Base-by-base conservation (phyloP, 2,797 vertebrate genomes). In the Sebastes diploproa region DNA sequence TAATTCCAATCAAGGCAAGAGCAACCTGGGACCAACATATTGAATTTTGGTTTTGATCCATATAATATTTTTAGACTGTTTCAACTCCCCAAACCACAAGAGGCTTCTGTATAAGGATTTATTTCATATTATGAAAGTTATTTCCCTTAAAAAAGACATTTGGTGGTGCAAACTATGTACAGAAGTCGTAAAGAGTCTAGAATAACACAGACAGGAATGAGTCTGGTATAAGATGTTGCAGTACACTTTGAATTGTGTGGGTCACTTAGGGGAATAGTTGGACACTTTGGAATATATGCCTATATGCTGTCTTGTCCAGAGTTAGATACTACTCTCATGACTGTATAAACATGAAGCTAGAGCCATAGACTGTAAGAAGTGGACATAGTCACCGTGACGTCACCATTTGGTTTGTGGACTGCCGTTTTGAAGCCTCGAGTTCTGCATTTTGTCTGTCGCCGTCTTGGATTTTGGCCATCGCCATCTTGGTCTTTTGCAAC, bases 71-170 rank as follows among this genome's bases (percentile, higher is more conserved):
- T 1, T 12, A 20, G 61, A 67, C 10, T 23, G 18, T 52, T 77
- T 80, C 4, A n/a, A 60, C 23, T 81, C 29, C 25, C 29, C 1
- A 59, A 75, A 30, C 61, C 61, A 71, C n/a, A 73, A 50, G 61
- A 46, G 5, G 8, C n/a, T 75, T 46, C 5, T 54, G 0, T 27
- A 16, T 14, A 5, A 66, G 54, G 23, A 72, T 38, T 73, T 67
- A 59, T 38, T 56, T 32, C 20, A 25, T 74, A 18, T 18, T 38
- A 27, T 6, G 2, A 66, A 30, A 61, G 6, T 29, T 7, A 7
- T 34, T 72, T 68, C 34, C 14, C 7, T n/a, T 16, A 12, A 32
- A 61, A 54, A 25, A 12, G 2, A 62, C 6, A 20, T 55, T 71
- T 65, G 13, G 12, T 25, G 7, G 6, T 42, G 20, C 13, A 61